These are phyloP conservation scores for Oreochromis tanganicae DNA, from an alignment of 2,113 vertebrate species.

Conservation along the genomic window DNA sequence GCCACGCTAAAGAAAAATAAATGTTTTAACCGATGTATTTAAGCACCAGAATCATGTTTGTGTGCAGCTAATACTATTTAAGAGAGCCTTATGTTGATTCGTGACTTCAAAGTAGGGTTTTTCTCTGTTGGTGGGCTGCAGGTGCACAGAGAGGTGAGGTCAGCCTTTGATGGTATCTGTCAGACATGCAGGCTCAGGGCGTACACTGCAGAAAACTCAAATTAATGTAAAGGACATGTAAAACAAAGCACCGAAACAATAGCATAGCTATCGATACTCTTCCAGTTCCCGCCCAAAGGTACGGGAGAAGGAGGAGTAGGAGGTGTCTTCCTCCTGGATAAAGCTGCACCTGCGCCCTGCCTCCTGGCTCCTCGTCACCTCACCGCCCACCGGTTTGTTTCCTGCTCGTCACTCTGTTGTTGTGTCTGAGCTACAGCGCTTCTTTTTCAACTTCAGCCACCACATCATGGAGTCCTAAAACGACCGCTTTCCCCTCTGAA, in stretches of 20 bases:
- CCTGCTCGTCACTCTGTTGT: conserved; percentile 13
- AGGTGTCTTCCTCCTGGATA: not conserved
- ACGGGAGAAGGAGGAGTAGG: not conserved
- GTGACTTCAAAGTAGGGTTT: not conserved
- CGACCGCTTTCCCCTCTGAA: not conserved
- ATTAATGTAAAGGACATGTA: not conserved
- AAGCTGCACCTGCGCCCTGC: conserved; percentile 30
- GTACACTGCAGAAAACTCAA: not conserved
- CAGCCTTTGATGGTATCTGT: not conserved
- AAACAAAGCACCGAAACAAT: not conserved
- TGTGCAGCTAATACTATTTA: not conserved
- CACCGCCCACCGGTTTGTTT: conserved; percentile 17
- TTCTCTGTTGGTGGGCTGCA: not conserved
- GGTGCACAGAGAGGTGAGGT: not conserved
- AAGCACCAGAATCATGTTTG: not conserved
- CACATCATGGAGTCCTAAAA: not conserved
- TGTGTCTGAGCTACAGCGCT: not conserved
- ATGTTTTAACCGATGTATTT: not conserved
- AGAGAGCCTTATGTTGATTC: not conserved
- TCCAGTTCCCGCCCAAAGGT: not conserved
- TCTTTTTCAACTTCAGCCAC: not conserved
- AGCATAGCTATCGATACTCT: not conserved
- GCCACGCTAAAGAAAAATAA: not conserved
- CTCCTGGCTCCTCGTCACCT: not conserved
- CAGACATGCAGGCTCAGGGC: not conserved